Conservation (phyloP, 2,888 invertebrate species). For the Apantesis nais region DNA sequence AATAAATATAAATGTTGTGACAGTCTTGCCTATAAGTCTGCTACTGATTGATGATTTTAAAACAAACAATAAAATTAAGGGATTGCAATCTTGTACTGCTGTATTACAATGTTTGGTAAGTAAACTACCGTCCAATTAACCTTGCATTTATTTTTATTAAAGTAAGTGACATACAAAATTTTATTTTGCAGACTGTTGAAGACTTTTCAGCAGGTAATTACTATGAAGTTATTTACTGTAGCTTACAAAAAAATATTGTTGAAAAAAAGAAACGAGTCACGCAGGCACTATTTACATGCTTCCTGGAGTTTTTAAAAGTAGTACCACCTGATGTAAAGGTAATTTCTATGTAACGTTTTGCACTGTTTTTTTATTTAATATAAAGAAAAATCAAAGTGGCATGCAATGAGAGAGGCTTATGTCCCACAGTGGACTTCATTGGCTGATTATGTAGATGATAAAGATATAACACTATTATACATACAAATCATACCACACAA, state of each 20-base stretch:
- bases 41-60: slow-evolving; percentile 71
- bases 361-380: neutral
- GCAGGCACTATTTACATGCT: slow-evolving; percentile 58
- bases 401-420: too few relatives aligned
- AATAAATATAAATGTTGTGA: slow-evolving; percentile 57
- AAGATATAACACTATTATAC: too few relatives aligned
- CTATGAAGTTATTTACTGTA: slow-evolving; percentile 72
- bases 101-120: slow-evolving; percentile 70
- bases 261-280: slow-evolving; percentile 67
- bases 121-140: slow-evolving; percentile 14
- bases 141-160: neutral
- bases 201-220: slow-evolving; percentile 71
- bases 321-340: slow-evolving; percentile 66
- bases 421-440: too few relatives aligned
- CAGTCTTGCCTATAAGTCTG: slow-evolving; percentile 66
- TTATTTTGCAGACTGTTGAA: slow-evolving; percentile 41
- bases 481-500: too few relatives aligned
- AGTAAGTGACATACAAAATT: neutral
- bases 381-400: too few relatives aligned
- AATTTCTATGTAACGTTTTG: slow-evolving; percentile 15
- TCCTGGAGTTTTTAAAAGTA: slow-evolving; percentile 57
- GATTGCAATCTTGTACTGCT: slow-evolving; percentile 61
- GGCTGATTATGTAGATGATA: too few relatives aligned
- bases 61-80: slow-evolving; percentile 65
- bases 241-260: slow-evolving; percentile 58